Evolutionary conservation across 2,888 invertebrate species (phyloP).

Genomic region (Molorchus minor): DNA sequence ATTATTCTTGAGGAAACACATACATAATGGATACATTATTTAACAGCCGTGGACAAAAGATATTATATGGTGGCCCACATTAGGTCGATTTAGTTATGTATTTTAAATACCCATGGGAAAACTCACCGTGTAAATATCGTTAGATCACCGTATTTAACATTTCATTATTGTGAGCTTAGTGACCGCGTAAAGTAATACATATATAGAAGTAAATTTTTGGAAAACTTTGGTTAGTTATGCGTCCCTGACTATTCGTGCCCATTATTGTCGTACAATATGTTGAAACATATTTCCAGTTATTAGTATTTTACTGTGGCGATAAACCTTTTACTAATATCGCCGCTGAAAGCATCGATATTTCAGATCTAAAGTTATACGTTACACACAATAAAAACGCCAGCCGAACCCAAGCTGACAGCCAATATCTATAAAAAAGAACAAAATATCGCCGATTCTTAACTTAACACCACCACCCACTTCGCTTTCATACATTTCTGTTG

Average conservation of each 20-base stretch:
- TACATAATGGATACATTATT: no score
- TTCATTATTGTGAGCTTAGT: no score
- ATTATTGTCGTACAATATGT: background rate
- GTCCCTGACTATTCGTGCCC: background rate
- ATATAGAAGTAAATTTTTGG: background rate
- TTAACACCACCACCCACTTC: slow-evolving; percentile 8
- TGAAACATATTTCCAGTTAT: background rate
- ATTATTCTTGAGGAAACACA: no score
- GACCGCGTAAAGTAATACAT: no score
- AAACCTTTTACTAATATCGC: background rate
- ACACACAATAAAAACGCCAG: background rate
- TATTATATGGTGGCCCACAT: no score
- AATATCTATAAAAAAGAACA: slow-evolving; percentile 9
- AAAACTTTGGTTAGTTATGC: background rate
- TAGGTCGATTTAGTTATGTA: no score
- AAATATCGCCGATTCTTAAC: slow-evolving; percentile 9
- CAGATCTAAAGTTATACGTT: background rate
- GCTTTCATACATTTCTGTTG: slow-evolving; percentile 8
- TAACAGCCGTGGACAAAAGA: no score
- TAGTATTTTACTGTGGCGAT: background rate
- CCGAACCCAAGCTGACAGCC: background rate
- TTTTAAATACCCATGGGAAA: no score
- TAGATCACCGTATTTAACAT: no score
- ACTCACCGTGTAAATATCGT: no score
- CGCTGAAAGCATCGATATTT: slow-evolving; percentile 1